Conservation (phyloP, 2,888 invertebrate species). For the Rotaria macrura region DNA sequence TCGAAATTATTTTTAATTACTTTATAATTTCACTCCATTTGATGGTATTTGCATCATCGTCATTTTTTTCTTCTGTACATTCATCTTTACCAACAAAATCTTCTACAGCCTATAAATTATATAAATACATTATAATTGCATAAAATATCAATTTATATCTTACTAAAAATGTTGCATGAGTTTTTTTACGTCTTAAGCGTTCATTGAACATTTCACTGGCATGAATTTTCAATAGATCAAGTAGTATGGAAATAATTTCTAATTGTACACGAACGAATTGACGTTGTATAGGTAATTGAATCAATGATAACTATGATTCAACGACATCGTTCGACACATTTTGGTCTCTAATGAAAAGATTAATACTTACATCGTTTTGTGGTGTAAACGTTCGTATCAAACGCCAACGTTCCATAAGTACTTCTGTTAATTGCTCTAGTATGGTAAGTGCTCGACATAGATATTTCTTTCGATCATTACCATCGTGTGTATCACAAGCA, state of each 20-base stretch:
- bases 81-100: background rate
- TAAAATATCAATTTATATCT: background rate
- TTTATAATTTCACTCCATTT: background rate
- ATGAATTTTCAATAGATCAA: background rate
- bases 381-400: background rate
- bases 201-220: background rate
- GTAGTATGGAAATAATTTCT: background rate
- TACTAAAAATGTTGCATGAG: background rate
- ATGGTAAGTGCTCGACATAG: background rate
- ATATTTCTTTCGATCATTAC: background rate
- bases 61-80: background rate
- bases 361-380: background rate
- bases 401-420: conserved; percentile 3
- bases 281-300: conserved; percentile 13
- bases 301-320: background rate
- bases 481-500: background rate
- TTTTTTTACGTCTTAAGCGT: background rate
- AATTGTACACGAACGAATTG: conserved; percentile 4
- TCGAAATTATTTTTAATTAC: background rate
- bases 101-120: background rate
- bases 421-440: background rate
- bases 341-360: background rate
- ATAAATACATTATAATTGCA: background rate
- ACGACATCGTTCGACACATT: background rate
- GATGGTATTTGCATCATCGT: background rate